Base-by-base conservation (phyloP, 2,888 invertebrate genomes). In the Embidobia sp. region DNA sequence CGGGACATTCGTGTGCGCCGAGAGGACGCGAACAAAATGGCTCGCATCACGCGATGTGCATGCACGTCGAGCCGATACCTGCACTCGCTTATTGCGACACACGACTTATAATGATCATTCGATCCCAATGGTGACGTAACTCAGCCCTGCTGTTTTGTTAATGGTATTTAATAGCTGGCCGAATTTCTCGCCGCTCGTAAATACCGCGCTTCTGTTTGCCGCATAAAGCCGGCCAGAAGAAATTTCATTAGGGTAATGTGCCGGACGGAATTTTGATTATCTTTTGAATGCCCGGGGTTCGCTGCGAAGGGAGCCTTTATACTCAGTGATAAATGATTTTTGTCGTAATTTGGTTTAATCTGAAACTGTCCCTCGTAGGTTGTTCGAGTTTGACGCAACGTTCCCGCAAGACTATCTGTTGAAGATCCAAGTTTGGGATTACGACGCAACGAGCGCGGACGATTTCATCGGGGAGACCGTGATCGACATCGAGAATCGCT, bases 401-500 rank as follows among this genome's bases (percentile, higher is more conserved):
- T 93, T 96, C 81, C 96, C 95, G 0, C 93, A 93, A 80, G 96
- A 97, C 81, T 94, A 95, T 73, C 90, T 93, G 55, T 87, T 98
- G 55, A 93, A 91, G 26, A 90, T 97, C 0, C 93, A 94, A 27
- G 90, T 97, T 0, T 94, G 93, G 88, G 96, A 97, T 87, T 93
- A 93, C 88, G 95, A 96, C 83, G 85, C 91, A 1, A 88, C 92
- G 1, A 91, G 92, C 1, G 87, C 91, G 1, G 95, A 97, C 85
- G 95, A 96, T 84, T 88, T 97, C 5, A 96, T 98, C 81, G 98
- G 97, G 0, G 94, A 93, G 82, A 97, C 97, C 0, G 91, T 90
- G 73, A 94, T 98, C 75, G 97, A 98, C 88, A 90, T 98, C 44
- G 98, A 98, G 90, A 95, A 96, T 89, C 92, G 97, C 72, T 94